Evolutionary conservation across 2,888 invertebrate species (phyloP).

Genomic region (Phasia obesa): DNA sequence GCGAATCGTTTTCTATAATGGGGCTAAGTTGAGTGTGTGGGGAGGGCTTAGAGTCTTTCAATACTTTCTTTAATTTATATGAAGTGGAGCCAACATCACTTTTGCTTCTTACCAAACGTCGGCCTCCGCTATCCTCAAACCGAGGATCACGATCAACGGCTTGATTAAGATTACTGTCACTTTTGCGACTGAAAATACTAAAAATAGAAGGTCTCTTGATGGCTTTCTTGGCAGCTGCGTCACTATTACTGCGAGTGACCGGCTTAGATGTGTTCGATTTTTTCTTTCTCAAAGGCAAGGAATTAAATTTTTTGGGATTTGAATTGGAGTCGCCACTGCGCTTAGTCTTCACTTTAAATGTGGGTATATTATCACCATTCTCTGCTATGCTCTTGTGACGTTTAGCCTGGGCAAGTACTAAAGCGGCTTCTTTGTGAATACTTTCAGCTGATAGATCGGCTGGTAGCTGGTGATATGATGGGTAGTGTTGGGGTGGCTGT

Average conservation of each 20-base stretch:
- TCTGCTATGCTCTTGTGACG: constrained; percentile 87
- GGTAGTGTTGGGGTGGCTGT: constrained; percentile 80
- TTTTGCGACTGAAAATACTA: constrained; percentile 85
- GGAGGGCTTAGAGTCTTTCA: constrained; percentile 69
- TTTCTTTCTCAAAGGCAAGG: constrained; percentile 86
- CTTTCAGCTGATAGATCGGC: constrained; percentile 88
- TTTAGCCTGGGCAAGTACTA: constrained; percentile 89
- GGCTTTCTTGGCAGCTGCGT: constrained; percentile 82
- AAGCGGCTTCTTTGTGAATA: constrained; percentile 89
- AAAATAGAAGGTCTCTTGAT: constrained; percentile 86
- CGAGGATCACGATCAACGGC: constrained; percentile 79
- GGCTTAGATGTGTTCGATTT: constrained; percentile 80
- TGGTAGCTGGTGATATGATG: constrained; percentile 84
- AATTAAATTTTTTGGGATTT: constrained; percentile 85
- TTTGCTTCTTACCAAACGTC: constrained; percentile 85
- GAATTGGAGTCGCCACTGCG: constrained; percentile 72
- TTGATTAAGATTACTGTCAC: constrained; percentile 83
- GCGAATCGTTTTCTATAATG: constrained; percentile 89
- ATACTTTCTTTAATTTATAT: constrained; percentile 73
- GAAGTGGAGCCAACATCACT: constrained; percentile 85
- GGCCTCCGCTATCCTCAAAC: constrained; percentile 83
- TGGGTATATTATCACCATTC: constrained; percentile 80
- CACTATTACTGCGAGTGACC: constrained; percentile 85
- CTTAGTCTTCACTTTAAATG: constrained; percentile 77
- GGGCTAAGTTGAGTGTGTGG: constrained; percentile 88